These are phyloP conservation scores for Agrochola lychnidis DNA, from an alignment of 2,888 invertebrate species.

Conservation along the genomic window DNA sequence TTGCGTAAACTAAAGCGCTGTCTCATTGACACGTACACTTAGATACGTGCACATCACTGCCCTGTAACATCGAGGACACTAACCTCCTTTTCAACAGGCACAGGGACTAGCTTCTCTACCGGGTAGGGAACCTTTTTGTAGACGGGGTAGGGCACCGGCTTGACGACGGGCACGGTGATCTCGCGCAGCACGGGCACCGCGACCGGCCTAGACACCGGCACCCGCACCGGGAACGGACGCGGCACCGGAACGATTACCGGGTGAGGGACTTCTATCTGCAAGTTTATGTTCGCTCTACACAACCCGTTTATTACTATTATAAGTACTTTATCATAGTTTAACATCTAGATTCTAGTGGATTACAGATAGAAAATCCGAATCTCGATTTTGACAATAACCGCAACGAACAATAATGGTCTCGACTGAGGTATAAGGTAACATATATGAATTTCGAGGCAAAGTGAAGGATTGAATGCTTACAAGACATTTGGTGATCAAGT, in stretches of 20 bases:
- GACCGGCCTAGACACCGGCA: slow-evolving; percentile 93
- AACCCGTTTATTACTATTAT: slow-evolving; percentile 55
- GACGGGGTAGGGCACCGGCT: slow-evolving; percentile 93
- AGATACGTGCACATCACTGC: slow-evolving; percentile 49
- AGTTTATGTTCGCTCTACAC: slow-evolving; percentile 71
- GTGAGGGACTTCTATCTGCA: slow-evolving; percentile 93
- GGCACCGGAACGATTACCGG: slow-evolving; percentile 94
- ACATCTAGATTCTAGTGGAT: background rate
- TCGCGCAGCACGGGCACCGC: slow-evolving; percentile 92
- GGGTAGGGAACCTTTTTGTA: slow-evolving; percentile 93
- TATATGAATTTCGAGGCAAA: background rate
- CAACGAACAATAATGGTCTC: background rate
- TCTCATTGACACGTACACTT: slow-evolving; percentile 52
- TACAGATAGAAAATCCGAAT: background rate
- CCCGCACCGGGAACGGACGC: slow-evolving; percentile 94
- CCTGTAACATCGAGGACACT: slow-evolving; percentile 68
- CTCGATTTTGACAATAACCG: background rate
- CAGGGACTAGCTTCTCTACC: slow-evolving; percentile 94
- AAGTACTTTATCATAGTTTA: slow-evolving; percentile 26
- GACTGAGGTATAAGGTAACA: background rate
- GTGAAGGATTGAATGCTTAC: background rate
- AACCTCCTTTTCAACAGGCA: slow-evolving; percentile 93
- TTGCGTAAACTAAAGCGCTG: slow-evolving; percentile 57
- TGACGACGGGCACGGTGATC: slow-evolving; percentile 90
- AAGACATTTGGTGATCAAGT: slow-evolving; percentile 22